Base-by-base conservation (phyloP, 2,113 vertebrate species). In the Columba janthina region DNA sequence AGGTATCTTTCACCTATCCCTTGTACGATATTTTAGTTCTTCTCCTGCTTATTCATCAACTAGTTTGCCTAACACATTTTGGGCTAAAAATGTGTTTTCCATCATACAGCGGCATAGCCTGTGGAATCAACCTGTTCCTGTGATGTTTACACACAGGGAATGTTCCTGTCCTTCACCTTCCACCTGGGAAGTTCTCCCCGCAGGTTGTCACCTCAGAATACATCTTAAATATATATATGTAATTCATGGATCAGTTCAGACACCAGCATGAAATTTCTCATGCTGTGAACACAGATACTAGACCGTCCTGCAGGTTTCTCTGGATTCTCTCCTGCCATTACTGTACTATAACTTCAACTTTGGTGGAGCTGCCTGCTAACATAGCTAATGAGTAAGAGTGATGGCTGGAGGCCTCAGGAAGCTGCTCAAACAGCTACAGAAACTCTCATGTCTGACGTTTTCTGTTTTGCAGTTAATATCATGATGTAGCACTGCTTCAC, bases 61-160 rank as follows among this genome's bases (percentile, higher is more conserved):
- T 15, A 25, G 32, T 15, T 29, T 64, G 17, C 25, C 16, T n/a
- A 25, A 26, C 1, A 0, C 6, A 3, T 25, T 78, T 61, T 32
- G 48, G 29, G 48, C 18, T 42, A 34, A n/a, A 78, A 67, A 31
- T 5, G 2, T 48, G n/a, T 58, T 81, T 85, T 62, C 12, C 1
- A 1, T 36, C 32, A 15, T 21, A 53, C 26, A 28, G 51, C 51
- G 28, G 51, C 14, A 53, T 26, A 53, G 26, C 13, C 50, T 54
- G 1, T n/a, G 26, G 26, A 42, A 56, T 54, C 2, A 0, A 31
- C 20, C 8, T 34, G 21, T 54, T 48, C 14, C 60, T 1, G 0
- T 9, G 46, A 13, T 1, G 0, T 22, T 34, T 57, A 31, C 34
- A 36, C 5, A 7, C 36, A 60, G 32, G 15, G 11, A 74, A 53